These are phyloP conservation scores for Chanos chanos DNA, from an alignment of 2,797 vertebrate species.

Conservation along the genomic window DNA sequence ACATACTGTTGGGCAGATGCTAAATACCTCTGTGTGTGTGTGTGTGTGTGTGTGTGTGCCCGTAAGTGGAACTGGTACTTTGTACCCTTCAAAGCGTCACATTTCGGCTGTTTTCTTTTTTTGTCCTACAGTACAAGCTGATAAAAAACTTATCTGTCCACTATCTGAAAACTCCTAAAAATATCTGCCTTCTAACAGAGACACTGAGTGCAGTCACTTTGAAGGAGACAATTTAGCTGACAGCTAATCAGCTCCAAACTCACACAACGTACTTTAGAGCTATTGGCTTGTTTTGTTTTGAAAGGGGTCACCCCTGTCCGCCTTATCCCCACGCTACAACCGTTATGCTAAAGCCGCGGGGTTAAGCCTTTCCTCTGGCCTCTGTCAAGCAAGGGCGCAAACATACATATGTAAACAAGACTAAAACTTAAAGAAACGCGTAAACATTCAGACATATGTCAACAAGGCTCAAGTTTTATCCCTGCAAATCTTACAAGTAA, in stretches of 20 bases:
- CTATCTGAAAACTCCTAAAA: conserved; percentile 3
- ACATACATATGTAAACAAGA: no score
- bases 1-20: conserved; percentile 18
- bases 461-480: no score
- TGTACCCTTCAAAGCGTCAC: not conserved
- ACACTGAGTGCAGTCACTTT: not conserved
- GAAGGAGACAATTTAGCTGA: not conserved
- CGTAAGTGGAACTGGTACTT: not conserved
- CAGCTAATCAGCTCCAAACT: not conserved
- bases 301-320: no score
- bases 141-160: not conserved
- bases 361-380: no score
- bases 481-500: no score
- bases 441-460: no score
- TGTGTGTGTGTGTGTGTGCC: not conserved
- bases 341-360: no score
- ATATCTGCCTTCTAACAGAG: not conserved
- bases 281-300: no score
- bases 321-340: no score
- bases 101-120: not conserved
- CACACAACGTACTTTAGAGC: no score
- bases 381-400: no score
- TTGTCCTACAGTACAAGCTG: not conserved
- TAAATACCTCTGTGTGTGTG: conserved; percentile 22
- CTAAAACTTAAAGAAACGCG: no score